A percentile compares a stretch with the other conserved stretches of the same genome.
Conservation (phyloP, 1,140 invertebrate genomes). For the Anoplolepis gracilipes region DNA sequence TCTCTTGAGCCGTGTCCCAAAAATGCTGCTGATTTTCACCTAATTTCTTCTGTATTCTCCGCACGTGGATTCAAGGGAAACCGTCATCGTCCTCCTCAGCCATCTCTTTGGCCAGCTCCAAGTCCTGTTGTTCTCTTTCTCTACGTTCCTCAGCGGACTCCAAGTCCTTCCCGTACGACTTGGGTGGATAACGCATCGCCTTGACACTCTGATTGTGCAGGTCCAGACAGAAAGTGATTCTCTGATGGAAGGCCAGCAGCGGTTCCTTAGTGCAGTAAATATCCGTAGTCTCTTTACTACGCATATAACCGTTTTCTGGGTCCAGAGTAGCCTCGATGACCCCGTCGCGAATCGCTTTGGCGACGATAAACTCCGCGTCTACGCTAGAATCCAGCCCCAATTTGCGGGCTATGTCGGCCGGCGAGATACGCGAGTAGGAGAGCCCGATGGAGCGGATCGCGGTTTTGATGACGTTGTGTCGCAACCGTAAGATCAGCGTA, state of each 20-base stretch:
- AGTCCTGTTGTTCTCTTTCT: conserved; percentile 98
- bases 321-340: conserved; percentile 99
- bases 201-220: conserved; percentile 99
- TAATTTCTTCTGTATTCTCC: not conserved
- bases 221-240: conserved; percentile 99
- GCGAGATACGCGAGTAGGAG: conserved; percentile 98
- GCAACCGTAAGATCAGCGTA: conserved; percentile 96
- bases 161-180: conserved; percentile 99
- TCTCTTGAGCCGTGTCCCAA: not conserved
- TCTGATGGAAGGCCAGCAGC: conserved; percentile 98
- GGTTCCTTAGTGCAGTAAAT: conserved; percentile 99
- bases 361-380: conserved; percentile 99
- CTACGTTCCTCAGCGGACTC: conserved; percentile 98
- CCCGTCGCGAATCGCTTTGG: conserved; percentile 99
- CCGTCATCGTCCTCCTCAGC: conserved; percentile 99
- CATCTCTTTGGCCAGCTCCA: conserved; percentile 99
- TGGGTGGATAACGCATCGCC: conserved; percentile 99
- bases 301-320: conserved; percentile 98
- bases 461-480: conserved; percentile 99
- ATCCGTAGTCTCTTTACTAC: conserved; percentile 98
- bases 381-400: conserved; percentile 97
- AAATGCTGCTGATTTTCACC: not conserved
- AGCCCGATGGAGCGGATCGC: conserved; percentile 98
- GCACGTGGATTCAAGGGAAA: conserved; percentile 87
- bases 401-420: conserved; percentile 97